Evolutionary conservation across 2,888 invertebrate species (phyloP), one percentile per base, ranked within the genome.

Genomic region (Pyrocoelia pectoralis): DNA sequence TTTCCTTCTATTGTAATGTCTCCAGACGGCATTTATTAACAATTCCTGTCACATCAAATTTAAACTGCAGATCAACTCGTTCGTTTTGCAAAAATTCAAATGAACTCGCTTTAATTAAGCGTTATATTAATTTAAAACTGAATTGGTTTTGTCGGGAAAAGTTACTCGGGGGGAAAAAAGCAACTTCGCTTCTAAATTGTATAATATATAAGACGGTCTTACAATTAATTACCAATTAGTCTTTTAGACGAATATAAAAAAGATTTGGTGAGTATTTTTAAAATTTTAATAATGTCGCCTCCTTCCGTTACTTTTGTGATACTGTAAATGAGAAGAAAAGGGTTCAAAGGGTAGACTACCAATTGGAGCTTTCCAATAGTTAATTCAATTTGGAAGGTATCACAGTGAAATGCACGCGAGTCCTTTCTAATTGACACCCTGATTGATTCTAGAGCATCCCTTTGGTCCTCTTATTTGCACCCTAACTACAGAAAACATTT

Each of bases 351-450:
- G 69, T 70, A 70, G 61, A 68, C 67, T 66, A 69, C 66, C 71
- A 69, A 71, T 71, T 70, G 70, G 65, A 56, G 64, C 62, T 63
- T 55, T 60, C 60, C 66, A 54, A 65, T 64, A 65, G 67, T 66
- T 74, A 74, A 76, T 75, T 75, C 71, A 72, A 76, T 76, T 75
- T 72, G 61, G 65, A 54, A 65, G 68, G 68, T 69, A 70, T 69
- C 67, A 53, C 70, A 68, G 68, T 66, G 73, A 72, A 72, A 71
- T 72, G 68, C 70, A 70, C 56, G 65, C 72, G 62, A 65, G 66
- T 68, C 65, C 57, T 61, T 64, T 69, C 75, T 77, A 77, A 77
- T 76, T 77, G 77, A 76, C 76, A 74, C 74, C 68, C 75, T 73
- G 77, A 77, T 77, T 77, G 77, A 77, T 77, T 76, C 72, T 66